A percentile compares a stretch with the other conserved stretches of the same genome.
Conservation (phyloP, 2,113 vertebrate species). For the rat (Rattus norvegicus) region DNA sequence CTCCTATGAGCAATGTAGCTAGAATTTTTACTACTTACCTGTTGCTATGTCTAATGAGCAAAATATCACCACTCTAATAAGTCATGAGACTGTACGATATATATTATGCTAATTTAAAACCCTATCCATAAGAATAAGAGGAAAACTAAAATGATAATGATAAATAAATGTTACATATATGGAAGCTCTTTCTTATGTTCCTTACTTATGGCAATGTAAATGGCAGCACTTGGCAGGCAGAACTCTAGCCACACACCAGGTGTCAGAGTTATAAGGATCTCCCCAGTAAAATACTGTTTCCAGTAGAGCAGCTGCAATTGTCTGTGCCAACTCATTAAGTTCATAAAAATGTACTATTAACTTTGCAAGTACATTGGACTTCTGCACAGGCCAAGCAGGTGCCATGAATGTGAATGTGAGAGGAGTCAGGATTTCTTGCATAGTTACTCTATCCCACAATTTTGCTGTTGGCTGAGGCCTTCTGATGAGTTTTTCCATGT, state of each 20-base stretch:
- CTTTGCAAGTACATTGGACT: not conserved
- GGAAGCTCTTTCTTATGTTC: constrained; percentile 28
- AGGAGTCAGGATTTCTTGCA: not conserved
- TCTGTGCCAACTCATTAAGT: constrained; percentile 33
- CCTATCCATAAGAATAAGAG: not conserved
- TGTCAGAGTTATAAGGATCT: constrained; percentile 44
- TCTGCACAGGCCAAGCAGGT: not conserved
- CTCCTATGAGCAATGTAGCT: not conserved
- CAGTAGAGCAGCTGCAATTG: constrained; percentile 29
- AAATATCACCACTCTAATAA: not conserved
- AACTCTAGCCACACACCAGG: not conserved
- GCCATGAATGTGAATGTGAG: not conserved
- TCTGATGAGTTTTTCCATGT: not conserved
- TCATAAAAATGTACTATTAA: constrained; percentile 48
- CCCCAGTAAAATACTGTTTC: constrained; percentile 14
- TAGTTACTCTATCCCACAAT: not conserved
- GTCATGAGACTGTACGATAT: not conserved
- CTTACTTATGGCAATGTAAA: not conserved
- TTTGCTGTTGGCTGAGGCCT: not conserved
- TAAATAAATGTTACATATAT: not conserved
- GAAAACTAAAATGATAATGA: not conserved
- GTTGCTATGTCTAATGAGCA: not conserved
- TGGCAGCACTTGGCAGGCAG: constrained; percentile 38
- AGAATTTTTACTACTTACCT: not conserved
- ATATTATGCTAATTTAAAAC: not conserved